Conservation (phyloP, 2,113 vertebrate species). For the Esox niger region DNA sequence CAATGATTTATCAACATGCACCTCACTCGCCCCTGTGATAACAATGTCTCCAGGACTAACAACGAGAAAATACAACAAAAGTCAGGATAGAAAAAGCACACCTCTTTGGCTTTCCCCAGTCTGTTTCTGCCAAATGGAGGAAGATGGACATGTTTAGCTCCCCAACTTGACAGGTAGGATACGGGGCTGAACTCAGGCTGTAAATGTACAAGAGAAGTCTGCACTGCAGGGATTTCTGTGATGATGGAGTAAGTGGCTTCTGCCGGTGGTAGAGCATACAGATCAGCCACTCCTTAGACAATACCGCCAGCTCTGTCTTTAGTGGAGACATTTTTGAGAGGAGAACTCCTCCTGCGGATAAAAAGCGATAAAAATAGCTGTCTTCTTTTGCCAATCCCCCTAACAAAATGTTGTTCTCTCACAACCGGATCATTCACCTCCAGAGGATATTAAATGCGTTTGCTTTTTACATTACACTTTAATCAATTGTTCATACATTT, state of each 20-base stretch:
- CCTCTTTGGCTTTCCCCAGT: constrained; percentile 32
- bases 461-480: constrained; percentile 33
- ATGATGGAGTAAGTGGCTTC: constrained; percentile 65
- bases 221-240: constrained; percentile 61
- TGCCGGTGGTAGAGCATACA: constrained; percentile 50
- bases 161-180: constrained; percentile 63
- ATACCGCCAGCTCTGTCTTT: constrained; percentile 49
- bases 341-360: constrained; percentile 39
- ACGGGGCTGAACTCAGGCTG: constrained; percentile 55
- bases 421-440: constrained; percentile 43
- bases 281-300: constrained; percentile 57
- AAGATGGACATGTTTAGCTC: constrained; percentile 66
- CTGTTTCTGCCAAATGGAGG: constrained; percentile 47
- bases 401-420: constrained; percentile 27
- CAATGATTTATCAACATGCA: constrained; percentile 64
- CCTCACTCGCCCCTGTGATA: constrained; percentile 50
- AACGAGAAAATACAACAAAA: constrained; percentile 28
- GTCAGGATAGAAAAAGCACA: constrained; percentile 37
- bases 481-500: constrained; percentile 16
- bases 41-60: constrained; percentile 21
- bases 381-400: constrained; percentile 23
- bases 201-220: constrained; percentile 60
- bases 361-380: constrained; percentile 57
- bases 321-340: constrained; percentile 32
- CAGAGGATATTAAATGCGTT: constrained; percentile 41